A percentile compares a stretch with the other conserved stretches of the same genome.
Conservation (phyloP, 2,888 invertebrate genomes). For the Tipula vernalis region DNA sequence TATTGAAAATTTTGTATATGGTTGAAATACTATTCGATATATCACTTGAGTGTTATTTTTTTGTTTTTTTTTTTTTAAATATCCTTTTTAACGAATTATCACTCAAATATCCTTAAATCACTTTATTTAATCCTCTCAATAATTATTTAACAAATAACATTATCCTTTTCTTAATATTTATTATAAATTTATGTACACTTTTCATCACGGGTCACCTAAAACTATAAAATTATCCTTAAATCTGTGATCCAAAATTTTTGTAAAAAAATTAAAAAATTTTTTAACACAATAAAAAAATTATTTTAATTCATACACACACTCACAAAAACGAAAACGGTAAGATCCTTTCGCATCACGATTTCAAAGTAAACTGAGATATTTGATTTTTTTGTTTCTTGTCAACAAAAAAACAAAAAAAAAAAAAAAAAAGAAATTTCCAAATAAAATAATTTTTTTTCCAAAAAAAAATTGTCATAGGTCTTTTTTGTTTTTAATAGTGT, state of each 20-base stretch:
- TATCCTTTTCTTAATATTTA: neutral
- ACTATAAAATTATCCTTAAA: neutral
- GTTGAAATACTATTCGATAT: neutral
- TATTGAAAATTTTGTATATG: neutral
- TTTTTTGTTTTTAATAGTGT: neutral
- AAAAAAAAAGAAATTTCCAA: neutral
- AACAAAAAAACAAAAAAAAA: neutral
- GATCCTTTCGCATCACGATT: neutral
- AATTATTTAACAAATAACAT: neutral
- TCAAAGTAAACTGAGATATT: slow-evolving; percentile 9
- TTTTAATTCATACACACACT: neutral
- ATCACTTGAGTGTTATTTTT: neutral
- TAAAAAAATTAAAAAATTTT: neutral
- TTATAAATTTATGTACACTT: neutral
- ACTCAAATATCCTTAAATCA: neutral
- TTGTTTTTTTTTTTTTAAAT: neutral
- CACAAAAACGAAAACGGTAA: neutral
- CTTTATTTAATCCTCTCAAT: neutral
- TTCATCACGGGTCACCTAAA: neutral
- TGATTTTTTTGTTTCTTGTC: slow-evolving; percentile 5
- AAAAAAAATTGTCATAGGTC: slow-evolving; percentile 6
- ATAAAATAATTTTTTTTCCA: neutral
- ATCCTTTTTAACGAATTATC: neutral
- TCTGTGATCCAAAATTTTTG: neutral
- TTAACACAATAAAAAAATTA: neutral